Evolutionary conservation across 2,888 invertebrate genomes (phyloP).

Genomic region (Arge pagana): DNA sequence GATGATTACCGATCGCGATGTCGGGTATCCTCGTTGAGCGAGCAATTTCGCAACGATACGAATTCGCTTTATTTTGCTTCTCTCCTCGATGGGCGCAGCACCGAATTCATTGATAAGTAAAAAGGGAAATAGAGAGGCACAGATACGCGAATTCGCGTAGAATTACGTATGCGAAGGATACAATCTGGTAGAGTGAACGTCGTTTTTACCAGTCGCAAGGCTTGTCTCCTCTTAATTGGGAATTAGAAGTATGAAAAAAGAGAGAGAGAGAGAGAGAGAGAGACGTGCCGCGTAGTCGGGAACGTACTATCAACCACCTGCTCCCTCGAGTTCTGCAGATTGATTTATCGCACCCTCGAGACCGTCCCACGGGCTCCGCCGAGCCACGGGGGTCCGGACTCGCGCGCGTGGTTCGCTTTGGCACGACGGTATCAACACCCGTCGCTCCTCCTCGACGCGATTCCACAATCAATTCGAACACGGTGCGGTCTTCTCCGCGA

Average conservation of each 20-base stretch:
- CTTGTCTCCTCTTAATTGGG: conserved; percentile 52
- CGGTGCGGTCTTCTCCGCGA: too few relatives aligned
- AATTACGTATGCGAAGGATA: neutral
- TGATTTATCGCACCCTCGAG: conserved; percentile 56
- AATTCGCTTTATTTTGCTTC: too few relatives aligned
- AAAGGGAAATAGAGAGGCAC: too few relatives aligned
- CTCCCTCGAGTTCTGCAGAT: conserved; percentile 46
- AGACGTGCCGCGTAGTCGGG: conserved; percentile 31
- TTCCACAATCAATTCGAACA: too few relatives aligned
- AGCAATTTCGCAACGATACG: too few relatives aligned
- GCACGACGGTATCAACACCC: conserved; percentile 15
- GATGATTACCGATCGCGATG: too few relatives aligned
- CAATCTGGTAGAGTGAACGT: neutral
- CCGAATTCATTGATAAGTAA: too few relatives aligned
- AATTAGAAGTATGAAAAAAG: conserved; percentile 56
- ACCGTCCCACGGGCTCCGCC: conserved; percentile 27
- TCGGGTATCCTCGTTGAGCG: too few relatives aligned
- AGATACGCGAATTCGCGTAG: neutral
- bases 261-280: too few relatives aligned
- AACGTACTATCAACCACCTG: conserved; percentile 49
- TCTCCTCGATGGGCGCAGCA: too few relatives aligned
- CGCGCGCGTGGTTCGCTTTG: conserved; percentile 13
- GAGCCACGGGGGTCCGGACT: conserved; percentile 10
- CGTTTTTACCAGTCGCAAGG: conserved; percentile 1
- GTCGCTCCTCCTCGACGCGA: too few relatives aligned